Percentiles rank a stretch among this genome's conserved stretches.
Evolutionary conservation across 2,113 vertebrate species (phyloP).

Genomic region (Albula glossodonta): DNA sequence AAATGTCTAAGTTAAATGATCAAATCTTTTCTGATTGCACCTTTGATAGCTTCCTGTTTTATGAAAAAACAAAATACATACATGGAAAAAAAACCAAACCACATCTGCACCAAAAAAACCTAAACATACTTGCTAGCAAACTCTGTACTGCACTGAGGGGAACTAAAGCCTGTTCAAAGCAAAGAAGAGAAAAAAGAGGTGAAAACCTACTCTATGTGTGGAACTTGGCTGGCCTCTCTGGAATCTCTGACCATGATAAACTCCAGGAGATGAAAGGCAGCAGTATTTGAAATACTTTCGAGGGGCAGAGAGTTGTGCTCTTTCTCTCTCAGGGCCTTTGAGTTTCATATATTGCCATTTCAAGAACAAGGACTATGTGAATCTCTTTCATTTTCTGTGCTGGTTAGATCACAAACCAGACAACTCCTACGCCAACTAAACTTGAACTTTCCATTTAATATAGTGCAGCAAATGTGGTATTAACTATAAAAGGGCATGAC

Average conservation of each 20-base stretch:
- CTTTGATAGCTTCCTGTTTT: neutral
- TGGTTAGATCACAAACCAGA: neutral
- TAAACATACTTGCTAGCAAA: neutral
- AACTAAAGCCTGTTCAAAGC: neutral
- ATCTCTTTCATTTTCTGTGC: neutral
- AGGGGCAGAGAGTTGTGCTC: neutral
- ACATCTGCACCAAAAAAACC: neutral
- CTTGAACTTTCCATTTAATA: neutral
- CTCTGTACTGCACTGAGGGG: neutral
- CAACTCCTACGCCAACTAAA: neutral
- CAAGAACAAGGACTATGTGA: neutral
- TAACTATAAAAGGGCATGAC: neutral
- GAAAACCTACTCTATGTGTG: neutral
- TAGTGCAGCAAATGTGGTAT: neutral
- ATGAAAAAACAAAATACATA: neutral
- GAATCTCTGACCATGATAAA: neutral
- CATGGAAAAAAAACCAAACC: neutral
- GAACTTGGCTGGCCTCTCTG: slow-evolving; percentile 1
- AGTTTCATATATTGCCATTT: neutral
- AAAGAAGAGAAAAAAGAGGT: neutral
- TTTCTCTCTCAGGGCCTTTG: neutral
- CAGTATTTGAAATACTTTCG: neutral
- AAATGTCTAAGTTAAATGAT: neutral
- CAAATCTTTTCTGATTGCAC: neutral
- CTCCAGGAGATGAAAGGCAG: neutral